Base-by-base conservation (phyloP, 2,113 vertebrate genomes). In the Callionymus lyra region DNA sequence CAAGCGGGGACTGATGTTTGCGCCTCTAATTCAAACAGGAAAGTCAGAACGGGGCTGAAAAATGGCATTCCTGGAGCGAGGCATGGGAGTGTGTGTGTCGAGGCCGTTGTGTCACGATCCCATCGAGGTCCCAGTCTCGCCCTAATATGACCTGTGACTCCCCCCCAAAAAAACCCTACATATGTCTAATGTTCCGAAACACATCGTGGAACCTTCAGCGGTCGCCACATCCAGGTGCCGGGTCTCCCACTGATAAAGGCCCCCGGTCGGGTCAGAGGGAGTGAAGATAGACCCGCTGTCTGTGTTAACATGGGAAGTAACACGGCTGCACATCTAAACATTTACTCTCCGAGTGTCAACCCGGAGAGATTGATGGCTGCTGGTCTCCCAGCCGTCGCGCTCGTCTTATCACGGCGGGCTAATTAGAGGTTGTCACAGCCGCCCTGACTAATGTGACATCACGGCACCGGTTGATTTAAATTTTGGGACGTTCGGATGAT, bases 1-100 rank as follows among this genome's bases (percentile, higher is more conserved):
- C 79, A 83, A 42, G 31, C 27, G 16, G 9, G 52, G 40, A n/a
- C 63, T 65, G 62, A 66, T 74, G 76, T 77, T 75, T 77, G 61
- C 67, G 43, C 61, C 68, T 56, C 72, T 63, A 74, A 78, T 71
- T 82, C 70, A 84, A 76, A 78, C 74, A 82, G 62, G 72, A 42
- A 70, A 76, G 72, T 79, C 74, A 50, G 38, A 14, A 38, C 2
- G 2, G 2, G 56, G 41, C 17, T 82, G 80, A 80, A 73, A 80
- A 72, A 81, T 74, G 34, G 46, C 75, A 82, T 84, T 84, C 78
- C 56, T 59, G 10, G 16, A 15, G 32, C 13, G 9, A 39, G 37
- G 17, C 37, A 44, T 53, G 45, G 43, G 21, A 16, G 6, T 33
- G 15, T 38, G 33, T 1, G 33, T 56, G 59, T 57, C 71, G 43